Conservation (phyloP, 1,140 invertebrate species). For the Potamilus streckersoni region DNA sequence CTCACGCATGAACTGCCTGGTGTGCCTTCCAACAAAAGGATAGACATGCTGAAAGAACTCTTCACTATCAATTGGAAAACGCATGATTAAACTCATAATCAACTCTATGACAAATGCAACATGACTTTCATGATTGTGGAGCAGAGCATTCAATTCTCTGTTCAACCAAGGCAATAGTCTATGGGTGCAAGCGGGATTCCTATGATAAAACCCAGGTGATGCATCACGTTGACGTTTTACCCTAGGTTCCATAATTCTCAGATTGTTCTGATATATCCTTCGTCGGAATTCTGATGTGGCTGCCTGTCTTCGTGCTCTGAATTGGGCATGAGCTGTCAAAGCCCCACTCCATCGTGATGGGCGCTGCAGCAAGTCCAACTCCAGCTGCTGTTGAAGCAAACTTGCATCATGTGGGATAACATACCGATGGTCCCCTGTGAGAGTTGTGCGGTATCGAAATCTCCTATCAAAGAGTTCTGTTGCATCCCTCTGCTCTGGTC, state of each 20-base stretch:
- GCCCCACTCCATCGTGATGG: constrained; percentile 26
- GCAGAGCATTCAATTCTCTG: constrained; percentile 82
- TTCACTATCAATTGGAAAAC: constrained; percentile 78
- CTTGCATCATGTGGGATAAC: constrained; percentile 1
- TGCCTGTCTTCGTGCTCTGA: constrained; percentile 36
- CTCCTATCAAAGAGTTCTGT: constrained; percentile 3
- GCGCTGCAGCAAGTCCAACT: constrained; percentile 31
- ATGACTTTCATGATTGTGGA: constrained; percentile 71
- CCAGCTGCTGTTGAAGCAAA: constrained; percentile 20
- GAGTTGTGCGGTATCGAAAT: constrained; percentile 48
- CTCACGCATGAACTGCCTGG: constrained; percentile 88
- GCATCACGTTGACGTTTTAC: constrained; percentile 52
- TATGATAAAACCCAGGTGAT: constrained; percentile 78
- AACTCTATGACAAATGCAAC: constrained; percentile 75
- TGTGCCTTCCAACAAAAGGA: constrained; percentile 64
- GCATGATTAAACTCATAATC: constrained; percentile 78
- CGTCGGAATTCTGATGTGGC: constrained; percentile 72
- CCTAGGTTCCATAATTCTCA: constrained; percentile 74
- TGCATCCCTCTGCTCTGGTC: constrained; percentile 19
- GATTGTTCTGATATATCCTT: constrained; percentile 80
- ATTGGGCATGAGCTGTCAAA: constrained; percentile 28
- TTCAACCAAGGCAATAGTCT: constrained; percentile 89
- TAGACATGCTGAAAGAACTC: constrained; percentile 75
- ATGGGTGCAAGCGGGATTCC: constrained; percentile 82
- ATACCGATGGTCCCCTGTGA: constrained; percentile 47